These are phyloP conservation scores for Serranus cabrilla DNA, from an alignment of 2,797 vertebrate species.

Conservation along the genomic window DNA sequence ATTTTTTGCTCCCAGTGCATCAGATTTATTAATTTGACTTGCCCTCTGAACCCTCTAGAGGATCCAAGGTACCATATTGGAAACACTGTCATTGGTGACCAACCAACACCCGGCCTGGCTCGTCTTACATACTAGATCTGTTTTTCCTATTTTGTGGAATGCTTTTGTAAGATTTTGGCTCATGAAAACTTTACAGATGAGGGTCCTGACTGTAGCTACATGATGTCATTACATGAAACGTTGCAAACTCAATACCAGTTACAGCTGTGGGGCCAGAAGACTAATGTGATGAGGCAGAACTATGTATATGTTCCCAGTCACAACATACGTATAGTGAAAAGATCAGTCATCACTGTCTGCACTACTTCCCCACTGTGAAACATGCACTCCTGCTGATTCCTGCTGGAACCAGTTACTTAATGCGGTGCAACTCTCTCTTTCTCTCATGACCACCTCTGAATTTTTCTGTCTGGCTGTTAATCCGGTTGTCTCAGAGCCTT, in stretches of 20 bases:
- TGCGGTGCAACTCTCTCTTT: slow-evolving; percentile 30
- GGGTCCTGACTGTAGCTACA: slow-evolving; percentile 38
- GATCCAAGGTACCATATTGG: too few relatives aligned
- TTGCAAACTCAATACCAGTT: slow-evolving; percentile 47
- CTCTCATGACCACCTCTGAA: slow-evolving; percentile 56
- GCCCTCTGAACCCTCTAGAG: too few relatives aligned
- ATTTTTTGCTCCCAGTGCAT: too few relatives aligned
- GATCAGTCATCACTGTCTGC: slow-evolving; percentile 51
- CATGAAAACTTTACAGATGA: slow-evolving; percentile 34
- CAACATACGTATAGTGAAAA: slow-evolving; percentile 3
- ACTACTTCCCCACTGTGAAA: slow-evolving; percentile 49
- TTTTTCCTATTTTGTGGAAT: slow-evolving; percentile 46
- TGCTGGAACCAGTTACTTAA: slow-evolving; percentile 60
- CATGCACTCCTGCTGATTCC: slow-evolving; percentile 35
- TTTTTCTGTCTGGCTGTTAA: slow-evolving; percentile 73
- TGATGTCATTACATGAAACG: slow-evolving; percentile 69
- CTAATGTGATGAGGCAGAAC: slow-evolving; percentile 45
- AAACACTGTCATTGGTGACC: too few relatives aligned
- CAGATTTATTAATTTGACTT: too few relatives aligned
- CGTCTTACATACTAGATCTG: slow-evolving; percentile 27
- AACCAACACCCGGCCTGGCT: slow-evolving; percentile 1
- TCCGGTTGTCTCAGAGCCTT: slow-evolving; percentile 52
- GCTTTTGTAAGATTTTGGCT: slow-evolving; percentile 39
- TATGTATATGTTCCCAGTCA: slow-evolving; percentile 27
- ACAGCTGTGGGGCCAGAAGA: slow-evolving; percentile 35